Evolutionary conservation across 2,888 invertebrate genomes (phyloP), one percentile per base, ranked within the genome.

Genomic region (Hydraecia micacea): DNA sequence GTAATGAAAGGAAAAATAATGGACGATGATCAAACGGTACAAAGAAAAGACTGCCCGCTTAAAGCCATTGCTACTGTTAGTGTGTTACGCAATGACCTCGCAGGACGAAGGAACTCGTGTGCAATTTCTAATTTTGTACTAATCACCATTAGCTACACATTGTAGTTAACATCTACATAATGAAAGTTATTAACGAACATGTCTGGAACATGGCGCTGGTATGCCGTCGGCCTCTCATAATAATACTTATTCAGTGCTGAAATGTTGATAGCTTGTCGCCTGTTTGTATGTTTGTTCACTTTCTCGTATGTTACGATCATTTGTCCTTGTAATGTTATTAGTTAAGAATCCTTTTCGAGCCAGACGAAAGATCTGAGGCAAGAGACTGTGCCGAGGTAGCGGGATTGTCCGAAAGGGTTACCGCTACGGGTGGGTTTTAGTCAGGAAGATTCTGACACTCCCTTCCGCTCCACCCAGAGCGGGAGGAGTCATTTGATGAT

Each of bases 181-280:
- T 42, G 42, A 52, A 66, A 46, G 46, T 70, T 69, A 75, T 75
- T 68, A 75, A n/a, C 58, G n/a, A 21, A 49, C 18, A 39, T 7
- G n/a, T 49, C n/a, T 52, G 25, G 0, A n/a, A 73, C 60, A 73
- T 67, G 70, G 49, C 73, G 52, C 52, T 15, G 66, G 66, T 5
- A 75, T n/a, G 72, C 77, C 55, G 42, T 1, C 32, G 15, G 32
- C 46, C 28, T 7, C 65, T 73, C 60, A 15, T 55, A 55, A 58
- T 77, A 71, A 60, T 60, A 60, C 66, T 9, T 32, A 73, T 65
- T 39, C 0, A 8, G 21, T 42, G 73, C 39, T 70, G 70, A 81
- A 81, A 77, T 67, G 39, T 49, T 70, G 52, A 77, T 77, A 28
- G 69, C 69, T 69, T 52, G 65, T 77, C 55, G 62, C 28, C 55